A percentile compares a stretch with the other conserved stretches of the same genome.
Evolutionary conservation across 53 echinoderm and acorn worm genomes (phyloP).

Genomic region (Hippasteria phrygiana): DNA sequence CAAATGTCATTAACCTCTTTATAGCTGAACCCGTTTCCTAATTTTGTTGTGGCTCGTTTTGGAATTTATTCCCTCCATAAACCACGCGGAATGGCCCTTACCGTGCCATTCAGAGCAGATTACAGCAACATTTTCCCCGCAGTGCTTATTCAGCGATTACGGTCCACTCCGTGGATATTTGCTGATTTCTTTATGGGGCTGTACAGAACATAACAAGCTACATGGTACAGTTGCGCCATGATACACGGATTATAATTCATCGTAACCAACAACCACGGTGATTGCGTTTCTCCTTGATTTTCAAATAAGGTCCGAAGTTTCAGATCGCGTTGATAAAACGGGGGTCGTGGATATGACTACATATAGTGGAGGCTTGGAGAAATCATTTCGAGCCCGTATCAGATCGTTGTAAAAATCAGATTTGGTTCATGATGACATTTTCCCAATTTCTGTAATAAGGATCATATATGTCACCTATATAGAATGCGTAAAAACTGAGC

Average conservation of each 20-base stretch:
- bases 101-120: constrained; percentile 9
- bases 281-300: not conserved
- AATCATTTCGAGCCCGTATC: not conserved
- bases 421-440: too few species aligned
- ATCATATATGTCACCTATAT: too few species aligned
- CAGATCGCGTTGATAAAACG: constrained; percentile 17
- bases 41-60: not conserved
- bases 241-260: not conserved
- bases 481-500: too few species aligned
- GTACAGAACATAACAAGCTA: not conserved
- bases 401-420: too few species aligned
- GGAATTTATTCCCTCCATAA: constrained; percentile 47
- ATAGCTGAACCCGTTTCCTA: not conserved
- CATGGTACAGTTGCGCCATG: too few species aligned
- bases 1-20: not conserved
- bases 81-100: constrained; percentile 23
- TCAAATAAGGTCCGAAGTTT: constrained; percentile 35
- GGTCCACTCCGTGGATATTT: not conserved
- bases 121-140: constrained; percentile 24
- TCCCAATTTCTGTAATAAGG: too few species aligned
- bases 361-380: not conserved
- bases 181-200: constrained; percentile 22
- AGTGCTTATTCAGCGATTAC: constrained; percentile 56
- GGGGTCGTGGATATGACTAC: not conserved
- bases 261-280: not conserved